Conservation (phyloP, 23 tunicate species). For the Ascidia mentula region DNA sequence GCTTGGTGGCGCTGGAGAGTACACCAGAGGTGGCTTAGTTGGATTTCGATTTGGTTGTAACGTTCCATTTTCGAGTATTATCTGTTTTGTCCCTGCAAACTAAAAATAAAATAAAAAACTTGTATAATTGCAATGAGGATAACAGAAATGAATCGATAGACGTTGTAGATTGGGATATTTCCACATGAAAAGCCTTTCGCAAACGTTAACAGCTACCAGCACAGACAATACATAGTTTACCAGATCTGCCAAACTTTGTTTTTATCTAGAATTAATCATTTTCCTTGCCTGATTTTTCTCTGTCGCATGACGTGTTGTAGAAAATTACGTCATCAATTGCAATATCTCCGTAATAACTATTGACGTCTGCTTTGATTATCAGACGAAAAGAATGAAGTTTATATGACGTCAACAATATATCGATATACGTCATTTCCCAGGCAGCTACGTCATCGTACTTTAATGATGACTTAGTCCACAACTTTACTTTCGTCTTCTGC, state of each 20-base stretch:
- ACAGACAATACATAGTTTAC: no score
- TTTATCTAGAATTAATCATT: no score
- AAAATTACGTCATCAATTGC: background rate
- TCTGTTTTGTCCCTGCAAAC: no score
- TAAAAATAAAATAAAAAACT: no score
- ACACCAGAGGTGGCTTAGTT: background rate
- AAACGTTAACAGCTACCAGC: no score
- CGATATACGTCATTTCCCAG: constrained; percentile 2
- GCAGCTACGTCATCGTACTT: background rate
- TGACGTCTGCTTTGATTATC: background rate
- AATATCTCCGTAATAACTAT: background rate
- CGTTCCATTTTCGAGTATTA: background rate
- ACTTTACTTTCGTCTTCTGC: background rate
- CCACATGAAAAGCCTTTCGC: no score
- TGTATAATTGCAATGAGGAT: no score
- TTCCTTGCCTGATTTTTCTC: background rate
- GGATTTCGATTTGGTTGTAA: background rate
- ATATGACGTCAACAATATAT: background rate
- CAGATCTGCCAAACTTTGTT: no score
- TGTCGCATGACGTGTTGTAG: background rate
- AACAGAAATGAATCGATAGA: no score
- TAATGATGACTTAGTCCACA: background rate
- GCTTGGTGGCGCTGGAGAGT: background rate
- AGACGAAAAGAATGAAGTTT: background rate
- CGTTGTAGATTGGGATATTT: no score